Evolutionary conservation across 2,797 vertebrate species (phyloP), one percentile per base, ranked within the genome.

Genomic region (Liasis olivaceus): DNA sequence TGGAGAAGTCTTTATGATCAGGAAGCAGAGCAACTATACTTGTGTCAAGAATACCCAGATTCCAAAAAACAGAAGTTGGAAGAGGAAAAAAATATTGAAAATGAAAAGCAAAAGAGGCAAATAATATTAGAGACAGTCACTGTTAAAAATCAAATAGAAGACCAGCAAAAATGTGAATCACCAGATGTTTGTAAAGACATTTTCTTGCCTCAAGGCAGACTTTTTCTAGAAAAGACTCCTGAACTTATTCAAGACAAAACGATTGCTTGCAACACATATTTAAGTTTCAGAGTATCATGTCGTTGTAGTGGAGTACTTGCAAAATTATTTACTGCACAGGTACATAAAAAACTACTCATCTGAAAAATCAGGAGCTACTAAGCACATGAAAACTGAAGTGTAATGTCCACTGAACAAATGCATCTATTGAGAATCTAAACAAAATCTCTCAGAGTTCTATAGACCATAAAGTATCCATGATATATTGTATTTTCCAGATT

Each of bases 221-320:
- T 11, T 51, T 88, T 54, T 89, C 94, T 88, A 54, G 93, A 94
- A 89, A 88, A 88, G 24, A 31, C 60, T 87, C 42, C 64, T 28
- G 31, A 85, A 90, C 87, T n/a, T 47, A 90, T 58, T 1, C 8
- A 0, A 42, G 90, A 91, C 2, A 47, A 95, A 47, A 64, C 91
- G 22, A 0, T 1, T 72, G 63, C 0, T 0, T 8, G n/a, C 60
- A 87, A 92, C 62, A 3, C 60, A 0, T 6, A 66, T 81, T 88
- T 97, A 90, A 97, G 95, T 56, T 99, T 99, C 94, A 98, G 99
- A 96, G 98, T 99, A 91, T 99, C 98, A 91, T 99, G 99, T 96
- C 99, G 99, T 87, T 99, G 98, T 90, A 98, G 98, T 60, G 99
- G 99, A 93, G 95, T 96, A 0, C 54, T 98, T 92, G 97, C 98